Evolutionary conservation across 2,797 vertebrate species (phyloP).

Genomic region (Coranthus polyacanthus): DNA sequence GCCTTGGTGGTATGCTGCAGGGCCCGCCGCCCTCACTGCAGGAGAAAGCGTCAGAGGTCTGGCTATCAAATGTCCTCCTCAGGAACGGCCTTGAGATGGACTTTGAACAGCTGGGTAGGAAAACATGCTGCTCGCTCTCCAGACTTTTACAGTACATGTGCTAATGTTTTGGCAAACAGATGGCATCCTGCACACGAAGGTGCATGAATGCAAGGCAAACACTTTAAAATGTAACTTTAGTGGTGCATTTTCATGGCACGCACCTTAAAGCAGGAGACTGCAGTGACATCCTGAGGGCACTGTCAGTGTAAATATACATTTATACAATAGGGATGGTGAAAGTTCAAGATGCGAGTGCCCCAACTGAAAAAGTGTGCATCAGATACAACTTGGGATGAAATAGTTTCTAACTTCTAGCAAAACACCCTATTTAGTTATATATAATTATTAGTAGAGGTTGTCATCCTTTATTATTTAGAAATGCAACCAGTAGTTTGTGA

Average conservation of each 20-base stretch:
- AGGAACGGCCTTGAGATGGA: slow-evolving; percentile 88
- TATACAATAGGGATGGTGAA: too few species aligned
- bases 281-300: background rate
- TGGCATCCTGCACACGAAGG: background rate
- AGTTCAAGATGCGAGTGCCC: too few species aligned
- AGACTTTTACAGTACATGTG: slow-evolving; percentile 11
- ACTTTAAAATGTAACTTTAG: background rate
- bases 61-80: slow-evolving; percentile 86
- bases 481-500: too few species aligned
- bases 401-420: too few species aligned
- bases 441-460: too few species aligned
- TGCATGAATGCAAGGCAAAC: background rate
- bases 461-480: too few species aligned
- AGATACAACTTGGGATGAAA: too few species aligned
- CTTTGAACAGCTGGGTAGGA: slow-evolving; percentile 85
- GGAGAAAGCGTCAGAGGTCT: slow-evolving; percentile 84
- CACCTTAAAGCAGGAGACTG: background rate
- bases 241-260: background rate
- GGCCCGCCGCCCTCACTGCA: slow-evolving; percentile 80
- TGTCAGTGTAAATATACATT: background rate
- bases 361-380: too few species aligned
- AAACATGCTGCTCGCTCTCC: slow-evolving; percentile 3
- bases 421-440: too few species aligned
- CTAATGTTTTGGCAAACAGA: slow-evolving; percentile 9
- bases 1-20: slow-evolving; percentile 87